Evolutionary conservation across 1,140 invertebrate genomes (phyloP), one percentile per base, ranked within the genome.

Genomic region (Orussus abietinus): DNA sequence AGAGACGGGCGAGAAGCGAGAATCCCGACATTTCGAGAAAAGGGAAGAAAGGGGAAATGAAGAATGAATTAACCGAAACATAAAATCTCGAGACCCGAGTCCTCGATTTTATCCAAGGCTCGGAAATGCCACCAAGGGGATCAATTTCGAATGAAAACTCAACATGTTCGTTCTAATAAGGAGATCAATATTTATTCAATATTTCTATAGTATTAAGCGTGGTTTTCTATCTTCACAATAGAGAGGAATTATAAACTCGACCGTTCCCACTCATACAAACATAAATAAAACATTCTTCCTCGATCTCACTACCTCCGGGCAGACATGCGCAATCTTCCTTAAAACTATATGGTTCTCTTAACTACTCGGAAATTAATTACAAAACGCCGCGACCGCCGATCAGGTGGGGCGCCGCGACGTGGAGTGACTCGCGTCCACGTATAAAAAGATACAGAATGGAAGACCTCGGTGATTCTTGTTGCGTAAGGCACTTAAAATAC

Each of bases 381-480:
- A 47, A n/a, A 40, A 44, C 18, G 36, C 42, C 44, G 18, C 35
- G 38, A 42, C 37, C 45, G 11, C 4, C n/a, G n/a, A n/a, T 17
- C 21, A 25, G 17, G 13, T 43, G 42, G 42, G 47, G 39, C 40
- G 54, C 51, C 26, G 33, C 34, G 48, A 54, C 41, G 42, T 26
- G 42, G 52, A 53, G 50, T 30, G 38, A 41, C 14, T 41, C 47
- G 49, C 37, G 51, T 55, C 53, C 53, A 51, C 35, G 47, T 62
- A 62, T 52, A 59, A 55, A 47, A 45, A 59, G 55, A 66, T 68
- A 69, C 58, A 65, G 40, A 68, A 70, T 70, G 68, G 70, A 74
- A 74, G 70, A 73, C 70, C 46, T 62, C 53, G 57, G 63, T 73
- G 70, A 73, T 73, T 69, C 64, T 72, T 73, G 70, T 71, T 73